Evolutionary conservation across 53 echinoderm and acorn worm genomes (phyloP), one percentile per base, ranked within the genome.

Genomic region (Patiria pectinifera): DNA sequence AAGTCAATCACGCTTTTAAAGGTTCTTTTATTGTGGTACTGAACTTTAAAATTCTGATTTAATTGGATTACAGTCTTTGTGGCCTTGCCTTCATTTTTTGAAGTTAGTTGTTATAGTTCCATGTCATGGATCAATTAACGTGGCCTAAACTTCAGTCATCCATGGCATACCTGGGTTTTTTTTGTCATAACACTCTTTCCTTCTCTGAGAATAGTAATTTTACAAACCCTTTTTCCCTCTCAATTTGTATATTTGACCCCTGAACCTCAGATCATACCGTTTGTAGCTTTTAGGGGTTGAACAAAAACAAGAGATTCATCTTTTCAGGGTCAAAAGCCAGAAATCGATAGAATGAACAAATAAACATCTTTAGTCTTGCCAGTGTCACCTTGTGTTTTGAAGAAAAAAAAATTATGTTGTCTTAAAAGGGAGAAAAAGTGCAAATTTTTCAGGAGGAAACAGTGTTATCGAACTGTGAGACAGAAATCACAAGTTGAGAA

Each of bases 1-100:
- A 97, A 99, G 99, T 95, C 80, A 2, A 4, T 47, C 19, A 15
- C 18, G 25, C 18, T 74, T 74, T 21, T 74, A 6, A 24, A 74
- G 4, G 23, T 16, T 74, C 10, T 23, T 74, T 24, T 74, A 21
- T 74, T 10, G 3, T 23, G 10, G 74, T 24, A 10, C 74, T 10
- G 24, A 74, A 74, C 74, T 74, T 74, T 74, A 14, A 23, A 74
- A 5, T 74, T 74, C 24, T 14, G 15, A 74, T 74, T 24, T 21
- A n/a, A 74, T 7, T 18, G 74, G 9, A 24, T 9, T 74, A 0
- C 11, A 23, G 22, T 74, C 6, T 9, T 23, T 74, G 24, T 74
- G 74, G 19, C 24, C 24, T 23, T 10, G 22, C 24, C 24, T 22
- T 23, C 13, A 9, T 21, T 3, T 23, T 21, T 5, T 4, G 25